Evolutionary conservation across 1,140 invertebrate genomes (phyloP).

Genomic region (Hylyphantes graminicola): DNA sequence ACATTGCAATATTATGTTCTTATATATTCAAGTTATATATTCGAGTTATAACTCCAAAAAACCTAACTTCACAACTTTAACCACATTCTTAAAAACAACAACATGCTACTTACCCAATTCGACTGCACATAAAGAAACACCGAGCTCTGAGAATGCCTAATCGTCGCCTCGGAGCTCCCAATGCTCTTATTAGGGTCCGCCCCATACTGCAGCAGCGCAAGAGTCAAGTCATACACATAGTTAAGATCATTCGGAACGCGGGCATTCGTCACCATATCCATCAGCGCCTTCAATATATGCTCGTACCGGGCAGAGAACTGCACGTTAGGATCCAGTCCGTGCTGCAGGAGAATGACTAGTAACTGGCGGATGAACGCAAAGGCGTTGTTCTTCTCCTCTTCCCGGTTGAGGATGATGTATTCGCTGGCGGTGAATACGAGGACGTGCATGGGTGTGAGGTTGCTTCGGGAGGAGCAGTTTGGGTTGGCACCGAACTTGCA

Average conservation of each 20-base stretch:
- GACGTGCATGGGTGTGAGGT: conserved; percentile 79
- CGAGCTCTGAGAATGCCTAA: conserved; percentile 70
- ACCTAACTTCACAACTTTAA: not conserved
- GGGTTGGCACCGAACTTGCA: conserved; percentile 78
- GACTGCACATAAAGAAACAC: conserved; percentile 74
- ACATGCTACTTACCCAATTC: conserved; percentile 72
- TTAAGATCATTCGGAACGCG: conserved; percentile 75
- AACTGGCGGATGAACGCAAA: conserved; percentile 72
- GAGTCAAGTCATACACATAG: conserved; percentile 77
- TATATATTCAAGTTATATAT: too few relatives aligned
- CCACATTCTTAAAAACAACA: not conserved
- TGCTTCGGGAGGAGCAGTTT: conserved; percentile 78
- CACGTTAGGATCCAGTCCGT: conserved; percentile 76
- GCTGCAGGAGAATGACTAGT: conserved; percentile 75
- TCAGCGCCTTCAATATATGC: conserved; percentile 75
- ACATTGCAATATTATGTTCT: too few relatives aligned
- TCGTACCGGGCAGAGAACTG: conserved; percentile 71
- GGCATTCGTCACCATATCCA: conserved; percentile 80
- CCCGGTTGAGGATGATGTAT: conserved; percentile 76
- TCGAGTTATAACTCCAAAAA: too few relatives aligned
- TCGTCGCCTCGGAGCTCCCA: conserved; percentile 59
- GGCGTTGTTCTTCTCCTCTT: conserved; percentile 73
- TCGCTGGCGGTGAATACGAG: conserved; percentile 80
- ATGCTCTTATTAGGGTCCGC: conserved; percentile 74
- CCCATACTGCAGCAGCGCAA: conserved; percentile 77